phyloP scores from a whole-genome alignment of 2,888 invertebrate species.

The Gibbula magus region DNA sequence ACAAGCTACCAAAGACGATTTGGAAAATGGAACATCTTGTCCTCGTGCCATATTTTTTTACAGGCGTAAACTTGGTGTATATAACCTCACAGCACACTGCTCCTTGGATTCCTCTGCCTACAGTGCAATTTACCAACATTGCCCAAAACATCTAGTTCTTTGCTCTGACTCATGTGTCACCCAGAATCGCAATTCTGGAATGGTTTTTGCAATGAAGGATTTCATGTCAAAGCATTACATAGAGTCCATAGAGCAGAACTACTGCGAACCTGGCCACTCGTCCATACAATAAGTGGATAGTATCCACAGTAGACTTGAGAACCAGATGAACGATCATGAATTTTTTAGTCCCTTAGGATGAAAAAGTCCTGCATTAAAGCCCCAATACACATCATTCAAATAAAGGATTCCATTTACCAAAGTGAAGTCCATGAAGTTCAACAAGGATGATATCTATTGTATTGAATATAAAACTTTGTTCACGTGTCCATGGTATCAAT shows the following conservation, averaged over 20 bases:
- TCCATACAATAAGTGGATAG: constrained; percentile 31
- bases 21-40: constrained; percentile 7
- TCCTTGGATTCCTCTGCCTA: constrained; percentile 34
- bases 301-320: background rate
- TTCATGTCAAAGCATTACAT: constrained; percentile 30
- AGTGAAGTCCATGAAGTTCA: background rate
- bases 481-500: background rate
- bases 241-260: constrained; percentile 23
- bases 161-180: constrained; percentile 38
- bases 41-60: constrained; percentile 12
- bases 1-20: background rate
- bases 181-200: too few relatives aligned
- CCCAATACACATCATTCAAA: background rate
- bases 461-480: background rate
- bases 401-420: background rate
- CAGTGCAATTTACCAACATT: constrained; percentile 27
- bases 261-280: constrained; percentile 39
- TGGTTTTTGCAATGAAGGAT: constrained; percentile 35
- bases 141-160: constrained; percentile 19
- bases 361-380: background rate
- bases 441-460: background rate
- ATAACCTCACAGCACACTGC: constrained; percentile 38
- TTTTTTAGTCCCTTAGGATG: background rate
- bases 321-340: background rate
- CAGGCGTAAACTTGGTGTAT: constrained; percentile 38